Base-by-base conservation (phyloP, 37 sponge, comb jelly and placozoan species). In the Eunapius fragilis region DNA sequence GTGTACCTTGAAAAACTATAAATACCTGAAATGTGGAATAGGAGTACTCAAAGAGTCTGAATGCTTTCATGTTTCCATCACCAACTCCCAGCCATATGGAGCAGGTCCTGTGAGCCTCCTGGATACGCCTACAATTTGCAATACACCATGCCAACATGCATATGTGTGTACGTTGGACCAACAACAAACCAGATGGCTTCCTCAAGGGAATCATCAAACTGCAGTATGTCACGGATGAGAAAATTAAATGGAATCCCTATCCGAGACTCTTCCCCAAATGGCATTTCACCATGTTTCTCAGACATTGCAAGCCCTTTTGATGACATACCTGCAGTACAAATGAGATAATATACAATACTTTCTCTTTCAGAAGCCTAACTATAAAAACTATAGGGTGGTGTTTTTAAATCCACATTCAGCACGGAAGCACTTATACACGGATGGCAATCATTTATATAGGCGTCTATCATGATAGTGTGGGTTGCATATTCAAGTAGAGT, bases 61-160 rank as follows among this genome's bases (percentile, higher is more conserved):
- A 91, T 19, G 75, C 49, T 37, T 83, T 49, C 67, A 79, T 31
- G 11, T 87, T 82, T 31, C 84, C 67, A 45, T 87, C 92, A 31
- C 92, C 92, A 1, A 91, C 92, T 69, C 92, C 92, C 48, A 91
- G 84, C 92, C 92, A 91, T 31, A 91, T 91, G 32, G 92, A 91
- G 69, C 92, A 91, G n/a, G 92, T 91, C 28, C 92, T 34, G 72
- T 91, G 87, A 2, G 92, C 86, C 28, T 87, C 67, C 84, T 79
- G 25, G 30, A 91, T 91, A 26, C 87, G 77, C 31, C 89, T 89
- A 27, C 12, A 34, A n/a, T 30, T 31, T 27, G 30, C 58, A 58
- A 11, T 11, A 13, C 14, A 69, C 5, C 0, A 0, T 81, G 47
- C 19, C 28, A 25, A 72, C 48, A 72, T 25, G 17, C 22, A 72